phyloP scores from a whole-genome alignment of 2,113 vertebrate species.

The Ctenomys sociabilis region DNA sequence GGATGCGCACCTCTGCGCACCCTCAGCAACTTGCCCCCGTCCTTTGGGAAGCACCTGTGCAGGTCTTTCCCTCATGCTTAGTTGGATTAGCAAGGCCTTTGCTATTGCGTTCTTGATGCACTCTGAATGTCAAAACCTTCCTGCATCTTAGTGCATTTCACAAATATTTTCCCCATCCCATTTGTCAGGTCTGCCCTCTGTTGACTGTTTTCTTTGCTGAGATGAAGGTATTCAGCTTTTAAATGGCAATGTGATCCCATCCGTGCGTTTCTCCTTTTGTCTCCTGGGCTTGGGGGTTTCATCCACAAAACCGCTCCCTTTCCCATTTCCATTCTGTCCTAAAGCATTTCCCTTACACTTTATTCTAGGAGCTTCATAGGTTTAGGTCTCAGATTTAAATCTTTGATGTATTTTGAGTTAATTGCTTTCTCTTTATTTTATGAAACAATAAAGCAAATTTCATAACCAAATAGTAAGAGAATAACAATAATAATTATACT shows the following conservation, averaged over 20 bases:
- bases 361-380: not conserved
- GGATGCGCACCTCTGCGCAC: fast-evolving
- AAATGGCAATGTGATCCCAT: too few species aligned
- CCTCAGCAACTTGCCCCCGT: not conserved
- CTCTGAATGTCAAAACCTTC: not conserved
- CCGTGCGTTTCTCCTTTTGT: not conserved
- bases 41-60: not conserved
- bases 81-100: too few species aligned
- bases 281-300: not conserved
- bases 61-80: not conserved
- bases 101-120: not conserved
- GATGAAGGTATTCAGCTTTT: not conserved
- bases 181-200: too few species aligned
- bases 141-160: not conserved
- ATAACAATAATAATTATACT: not conserved
- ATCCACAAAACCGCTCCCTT: not conserved
- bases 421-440: not conserved
- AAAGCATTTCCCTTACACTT: not conserved
- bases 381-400: not conserved
- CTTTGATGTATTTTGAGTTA: not conserved
- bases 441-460: not conserved
- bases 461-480: not conserved
- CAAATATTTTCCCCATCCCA: not conserved
- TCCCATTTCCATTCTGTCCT: not conserved
- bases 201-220: not conserved